These are phyloP conservation scores for Pseudomyrmex dendroicus DNA, from an alignment of 1,140 invertebrate species.

Conservation along the genomic window DNA sequence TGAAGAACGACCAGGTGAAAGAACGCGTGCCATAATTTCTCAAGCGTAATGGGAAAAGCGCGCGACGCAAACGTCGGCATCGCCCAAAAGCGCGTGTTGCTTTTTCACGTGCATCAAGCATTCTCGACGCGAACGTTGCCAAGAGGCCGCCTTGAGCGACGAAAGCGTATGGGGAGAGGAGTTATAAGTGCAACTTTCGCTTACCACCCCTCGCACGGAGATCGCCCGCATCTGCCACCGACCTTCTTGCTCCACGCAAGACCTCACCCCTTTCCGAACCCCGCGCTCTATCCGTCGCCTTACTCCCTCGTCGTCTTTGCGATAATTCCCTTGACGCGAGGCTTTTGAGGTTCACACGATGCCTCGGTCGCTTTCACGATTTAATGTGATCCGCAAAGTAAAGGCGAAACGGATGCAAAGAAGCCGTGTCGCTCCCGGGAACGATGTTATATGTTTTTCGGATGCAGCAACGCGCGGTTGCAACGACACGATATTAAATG, in stretches of 20 bases:
- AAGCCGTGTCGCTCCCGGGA: neutral
- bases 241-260: slow-evolving; percentile 3
- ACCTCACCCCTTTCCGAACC: neutral
- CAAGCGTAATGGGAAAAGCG: slow-evolving; percentile 63
- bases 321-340: slow-evolving; percentile 58
- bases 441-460: neutral
- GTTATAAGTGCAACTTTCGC: slow-evolving; percentile 68
- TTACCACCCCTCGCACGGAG: neutral
- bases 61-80: slow-evolving; percentile 43
- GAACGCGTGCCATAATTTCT: slow-evolving; percentile 35
- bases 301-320: slow-evolving; percentile 33
- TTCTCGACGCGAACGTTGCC: slow-evolving; percentile 65
- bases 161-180: slow-evolving; percentile 4
- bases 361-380: slow-evolving; percentile 31
- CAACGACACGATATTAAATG: slow-evolving; percentile 4
- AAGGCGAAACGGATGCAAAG: slow-evolving; percentile 16
- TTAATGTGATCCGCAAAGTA: slow-evolving; percentile 4
- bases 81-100: slow-evolving; percentile 36
- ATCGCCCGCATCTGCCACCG: slow-evolving; percentile 24
- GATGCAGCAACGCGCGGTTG: slow-evolving; percentile 26
- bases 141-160: slow-evolving; percentile 27
- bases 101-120: slow-evolving; percentile 74
- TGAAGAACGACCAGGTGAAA: neutral
- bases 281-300: slow-evolving; percentile 32
- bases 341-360: slow-evolving; percentile 48